Evolutionary conservation across 2,113 vertebrate species (phyloP), one percentile per base, ranked within the genome.

Genomic region (Elgaria multicarinata): DNA sequence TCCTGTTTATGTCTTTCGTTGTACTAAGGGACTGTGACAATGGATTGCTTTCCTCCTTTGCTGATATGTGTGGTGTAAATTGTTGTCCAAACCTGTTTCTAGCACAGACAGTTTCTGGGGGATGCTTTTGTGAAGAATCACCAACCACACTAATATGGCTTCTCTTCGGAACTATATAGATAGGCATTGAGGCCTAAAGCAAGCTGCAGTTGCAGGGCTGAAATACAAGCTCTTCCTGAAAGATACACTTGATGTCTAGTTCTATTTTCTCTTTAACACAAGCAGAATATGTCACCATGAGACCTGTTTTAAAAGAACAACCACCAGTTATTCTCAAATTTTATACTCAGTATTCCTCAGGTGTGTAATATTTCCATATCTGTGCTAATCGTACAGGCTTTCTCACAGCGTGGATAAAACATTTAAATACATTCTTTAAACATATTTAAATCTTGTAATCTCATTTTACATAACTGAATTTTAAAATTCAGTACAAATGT

Each of bases 1-100:
- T 99, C 88, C 93, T 96, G 89, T 98, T 98, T 2, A 96, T n/a
- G 31, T 95, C 96, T 89, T 93, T 96, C 87, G 92, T 90, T 92
- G 94, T 97, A 86, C 93, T 92, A 2, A 94, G 83, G 1, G 93
- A 91, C 50, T 72, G 86, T 69, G 87, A 64, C 22, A 87, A 58
- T 0, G 93, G 91, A 18, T 93, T 93, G 3, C 90, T 67, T 13
- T 96, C 89, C 83, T 93, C 89, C 90, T 91, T 72, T 72, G 67
- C 94, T 7, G 83, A 69, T 36, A 44, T 2, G 24, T 75, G 69
- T 0, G 92, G 69, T 50, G 88, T 89, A 88, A 76, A 46, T 0
- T 77, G 94, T 50, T 86, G 91, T 44, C 74, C 90, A 88, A 87
- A 36, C 0, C 0, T 36, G 92, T 89, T 85, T 20, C 83, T 93